Evolutionary conservation across 92 coral and sea anemone species (phyloP), one percentile per base, ranked within the genome.

Genomic region (Palythoa grandis): DNA sequence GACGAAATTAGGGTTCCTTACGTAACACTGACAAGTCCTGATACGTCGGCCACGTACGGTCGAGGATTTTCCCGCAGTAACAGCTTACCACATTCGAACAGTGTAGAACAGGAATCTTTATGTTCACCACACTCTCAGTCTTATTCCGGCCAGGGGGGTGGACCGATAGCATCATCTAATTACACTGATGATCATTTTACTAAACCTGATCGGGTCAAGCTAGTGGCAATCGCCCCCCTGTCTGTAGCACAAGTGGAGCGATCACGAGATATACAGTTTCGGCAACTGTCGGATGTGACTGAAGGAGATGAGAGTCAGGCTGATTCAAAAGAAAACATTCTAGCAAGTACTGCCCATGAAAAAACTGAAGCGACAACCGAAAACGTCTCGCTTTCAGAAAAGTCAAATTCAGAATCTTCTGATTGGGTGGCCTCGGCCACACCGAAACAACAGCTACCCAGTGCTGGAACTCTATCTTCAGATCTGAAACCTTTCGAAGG

Each of bases 211-310:
- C 85, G 85, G 60, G 72, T 80, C 14, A 80, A 80, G 39, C 60
- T 80, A 43, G 85, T 80, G 17, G 40, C 85, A 12, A 80, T 80
- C 7, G 12, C 74, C 25, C 67, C 88, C 15, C 60, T 87, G 22
- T 88, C 75, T 70, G 74, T 90, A 25, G 88, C 88, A 14, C 77
- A 82, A 1, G 37, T 78, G 65, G 88, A 90, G 80, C 92, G 93
- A 47, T 76, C 79, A 72, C 91, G 89, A 12, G 91, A 84, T 14
- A 68, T 88, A 13, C 95, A 94, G 72, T 90, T 88, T 71, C 75
- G 98, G 47, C 98, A 94, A 74, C 70, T 94, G 56, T 94, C 98
- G 19, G 98, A 94, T 77, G 98, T 94, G 47, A 94, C 98, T 15
- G 98, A 94, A 89, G 95, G 91, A n/a, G 94, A 92, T 29, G 94